phyloP scores from a whole-genome alignment of 2,888 invertebrate genomes.

The Seira ritae region DNA sequence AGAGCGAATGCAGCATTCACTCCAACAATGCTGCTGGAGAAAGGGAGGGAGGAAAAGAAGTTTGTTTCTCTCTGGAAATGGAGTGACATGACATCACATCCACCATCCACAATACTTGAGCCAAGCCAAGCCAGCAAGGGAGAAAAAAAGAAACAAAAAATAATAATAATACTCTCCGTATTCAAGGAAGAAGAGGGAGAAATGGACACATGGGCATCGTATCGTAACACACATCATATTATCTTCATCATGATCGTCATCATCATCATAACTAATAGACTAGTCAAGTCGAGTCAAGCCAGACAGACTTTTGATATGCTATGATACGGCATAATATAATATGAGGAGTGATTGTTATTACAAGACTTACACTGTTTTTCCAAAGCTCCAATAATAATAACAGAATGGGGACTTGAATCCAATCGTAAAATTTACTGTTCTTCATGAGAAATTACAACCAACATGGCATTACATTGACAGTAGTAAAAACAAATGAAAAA shows the following conservation, averaged over 20 bases:
- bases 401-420: neutral
- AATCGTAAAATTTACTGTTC: constrained; percentile 12
- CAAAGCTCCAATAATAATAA: constrained; percentile 1
- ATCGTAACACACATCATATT: constrained; percentile 22
- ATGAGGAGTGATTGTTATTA: constrained; percentile 3
- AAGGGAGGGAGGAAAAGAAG: constrained; percentile 28
- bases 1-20: neutral
- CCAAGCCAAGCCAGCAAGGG: no score
- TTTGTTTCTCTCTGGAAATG: constrained; percentile 12
- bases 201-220: constrained; percentile 23
- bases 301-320: neutral
- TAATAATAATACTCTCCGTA: neutral
- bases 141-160: neutral
- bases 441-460: constrained; percentile 21
- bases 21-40: neutral
- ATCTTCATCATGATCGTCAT: constrained; percentile 12
- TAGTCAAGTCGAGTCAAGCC: neutral
- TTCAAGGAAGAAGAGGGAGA: neutral
- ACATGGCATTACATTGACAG: constrained; percentile 18
- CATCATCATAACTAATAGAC: constrained; percentile 14
- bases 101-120: no score
- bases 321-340: no score
- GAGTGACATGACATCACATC: constrained; percentile 45
- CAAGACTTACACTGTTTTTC: constrained; percentile 9
- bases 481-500: neutral